Evolutionary conservation across 1,140 invertebrate genomes (phyloP), one percentile per base, ranked within the genome.

Genomic region (Drosophila neocordata): DNA sequence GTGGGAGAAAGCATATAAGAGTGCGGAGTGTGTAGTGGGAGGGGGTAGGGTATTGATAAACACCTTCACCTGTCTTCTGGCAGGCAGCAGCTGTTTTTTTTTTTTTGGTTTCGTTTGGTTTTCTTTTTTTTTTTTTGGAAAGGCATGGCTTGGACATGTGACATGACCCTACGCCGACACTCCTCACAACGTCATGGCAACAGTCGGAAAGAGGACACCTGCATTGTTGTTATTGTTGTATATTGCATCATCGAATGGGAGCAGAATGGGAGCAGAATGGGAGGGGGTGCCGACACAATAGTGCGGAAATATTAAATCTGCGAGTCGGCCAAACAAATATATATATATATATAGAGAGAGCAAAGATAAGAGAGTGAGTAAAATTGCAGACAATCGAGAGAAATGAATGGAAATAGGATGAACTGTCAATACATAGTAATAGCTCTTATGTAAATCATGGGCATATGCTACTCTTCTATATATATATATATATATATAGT

Each of bases 221-320:
- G 38, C 52, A 70, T 5, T 53, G 7, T 48, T 20, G 41, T 20
- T 41, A 44, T 20, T 37, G 27, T 31, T 31, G 27, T 31, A 31
- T 31, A 6, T 7, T 31, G 27, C 27, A 31, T 31, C 4, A 31
- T 5, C 27, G 27, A n/a, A n/a, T n/a, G n/a, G n/a, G n/a, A n/a
- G n/a, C n/a, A n/a, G n/a, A n/a, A n/a, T 24, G 24, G 4, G 24
- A 4, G 4, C 1, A 4, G 24, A 4, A 4, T 1, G 24, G 24
- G 24, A 24, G 24, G 24, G 24, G 24, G 24, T 24, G 24, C 35
- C 56, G 15, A 69, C 73, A 18, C 27, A 76, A 76, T 76, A 76
- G 73, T 76, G 73, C 73, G 73, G 72, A 76, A 69, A 76, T 76
- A 76, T 76, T 76, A 76, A 76, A 76, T 76, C 73, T 76, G 73